Evolutionary conservation across 2,888 invertebrate genomes (phyloP), one percentile per base, ranked within the genome.

Genomic region (Spicauda simplicius): DNA sequence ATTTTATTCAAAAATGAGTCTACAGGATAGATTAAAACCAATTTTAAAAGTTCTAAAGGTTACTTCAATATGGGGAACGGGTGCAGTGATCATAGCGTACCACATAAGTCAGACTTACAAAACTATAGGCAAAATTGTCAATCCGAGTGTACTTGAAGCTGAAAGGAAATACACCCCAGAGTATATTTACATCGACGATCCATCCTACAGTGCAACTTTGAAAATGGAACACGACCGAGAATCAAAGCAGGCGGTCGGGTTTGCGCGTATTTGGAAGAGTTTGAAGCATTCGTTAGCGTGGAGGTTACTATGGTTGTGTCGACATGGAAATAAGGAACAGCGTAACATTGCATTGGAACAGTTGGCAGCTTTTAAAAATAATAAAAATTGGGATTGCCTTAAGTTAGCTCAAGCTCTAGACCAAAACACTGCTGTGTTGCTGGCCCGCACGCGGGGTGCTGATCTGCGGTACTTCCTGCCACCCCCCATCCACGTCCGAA

Each of bases 341-440:
- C 93, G 95, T 10, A 89, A 94, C 59, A 94, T 95, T 76, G 96
- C 97, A 0, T 86, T 97, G 0, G 91, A 94, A 61, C 94, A 95
- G 69, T 87, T 97, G 16, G 95, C 95, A 1, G 91, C 94, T 41
- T 94, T 96, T 72, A 95, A 95, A 80, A 94, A 95, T 78, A 93
- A 96, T 16, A 95, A 95, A 84, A 89, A 88, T 68, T 95, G 95
- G 95, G 95, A 97, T 76, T 97, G 95, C 79, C 90, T 94, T 62
- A 95, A 96, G 77, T 93, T 98, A 69, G 97, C 98, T 6, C 97
- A 97, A 87, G 96, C 96, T 72, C 94, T 97, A 75, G 96, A 97
- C 88, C 94, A 95, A 56, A 93, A 94, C 73, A 97, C 97, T 0
- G 96, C 97, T 2, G 95, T 97, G 0, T 95, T 96, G 2, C 90